Conservation (phyloP, 2,113 vertebrate species). For the Toxostoma redivivum region DNA sequence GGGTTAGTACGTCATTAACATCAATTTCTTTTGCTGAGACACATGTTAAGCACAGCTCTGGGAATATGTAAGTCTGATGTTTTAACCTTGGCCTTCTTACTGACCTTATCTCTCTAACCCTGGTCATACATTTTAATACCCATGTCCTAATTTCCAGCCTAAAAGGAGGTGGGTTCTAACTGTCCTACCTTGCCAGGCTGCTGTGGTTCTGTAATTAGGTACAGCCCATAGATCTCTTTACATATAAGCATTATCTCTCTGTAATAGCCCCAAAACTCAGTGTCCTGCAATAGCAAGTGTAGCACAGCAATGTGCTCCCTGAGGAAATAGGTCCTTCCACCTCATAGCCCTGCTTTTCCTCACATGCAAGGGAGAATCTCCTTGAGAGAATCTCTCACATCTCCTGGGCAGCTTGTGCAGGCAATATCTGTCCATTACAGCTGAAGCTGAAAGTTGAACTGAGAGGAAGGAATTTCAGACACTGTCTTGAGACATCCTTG, state of each 20-base stretch:
- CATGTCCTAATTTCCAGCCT: neutral
- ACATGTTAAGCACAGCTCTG: neutral
- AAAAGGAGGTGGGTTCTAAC: neutral
- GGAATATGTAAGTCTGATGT: neutral
- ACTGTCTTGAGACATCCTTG: neutral
- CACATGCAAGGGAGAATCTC: neutral
- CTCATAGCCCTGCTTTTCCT: neutral
- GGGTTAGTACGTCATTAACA: neutral
- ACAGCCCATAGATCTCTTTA: neutral
- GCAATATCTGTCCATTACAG: neutral
- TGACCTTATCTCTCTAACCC: neutral
- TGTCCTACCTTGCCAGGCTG: neutral
- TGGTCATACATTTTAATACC: neutral
- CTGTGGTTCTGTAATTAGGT: neutral
- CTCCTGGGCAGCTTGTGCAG: neutral
- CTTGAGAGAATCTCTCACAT: neutral
- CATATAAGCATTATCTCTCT: neutral
- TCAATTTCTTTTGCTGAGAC: neutral
- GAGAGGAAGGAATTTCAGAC: neutral
- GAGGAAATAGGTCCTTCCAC: neutral
- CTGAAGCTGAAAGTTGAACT: neutral
- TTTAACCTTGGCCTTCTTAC: slow-evolving; percentile 1
- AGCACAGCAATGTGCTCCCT: neutral
- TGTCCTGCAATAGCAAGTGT: rapidly evolving
- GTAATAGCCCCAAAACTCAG: neutral